Evolutionary conservation across 2,888 invertebrate genomes (phyloP).

Genomic region (Acanthosepion lycidas): DNA sequence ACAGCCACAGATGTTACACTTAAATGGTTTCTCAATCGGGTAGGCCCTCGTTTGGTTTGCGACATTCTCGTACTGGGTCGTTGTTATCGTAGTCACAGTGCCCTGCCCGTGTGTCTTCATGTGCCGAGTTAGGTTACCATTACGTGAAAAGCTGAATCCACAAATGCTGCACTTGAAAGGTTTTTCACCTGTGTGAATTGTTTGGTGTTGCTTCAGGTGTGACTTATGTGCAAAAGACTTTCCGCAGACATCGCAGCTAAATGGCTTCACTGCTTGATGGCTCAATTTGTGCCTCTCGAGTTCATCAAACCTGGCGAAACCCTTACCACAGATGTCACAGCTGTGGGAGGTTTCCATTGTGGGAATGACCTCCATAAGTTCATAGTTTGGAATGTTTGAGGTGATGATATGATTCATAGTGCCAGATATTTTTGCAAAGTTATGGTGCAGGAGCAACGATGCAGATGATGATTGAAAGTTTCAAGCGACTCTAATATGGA

Average conservation of each 20-base stretch:
- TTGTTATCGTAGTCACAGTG: neutral
- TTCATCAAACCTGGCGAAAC: conserved; percentile 24
- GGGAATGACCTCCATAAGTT: conserved; percentile 24
- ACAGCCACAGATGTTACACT: conserved; percentile 36
- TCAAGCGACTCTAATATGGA: neutral
- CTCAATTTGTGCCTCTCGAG: conserved; percentile 17
- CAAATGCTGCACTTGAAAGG: conserved; percentile 39
- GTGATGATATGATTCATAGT: conserved; percentile 42
- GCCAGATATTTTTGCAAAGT: neutral
- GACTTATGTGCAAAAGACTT: conserved; percentile 38
- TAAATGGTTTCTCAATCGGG: neutral
- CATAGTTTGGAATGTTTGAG: conserved; percentile 43
- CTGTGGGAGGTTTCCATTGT: conserved; percentile 34
- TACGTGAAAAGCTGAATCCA: conserved; percentile 35
- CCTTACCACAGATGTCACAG: conserved; percentile 42
- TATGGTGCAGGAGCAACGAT: neutral
- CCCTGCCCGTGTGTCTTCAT: conserved; percentile 38
- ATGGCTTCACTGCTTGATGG: conserved; percentile 37
- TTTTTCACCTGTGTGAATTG: conserved; percentile 35
- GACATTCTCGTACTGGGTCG: neutral
- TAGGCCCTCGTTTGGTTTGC: neutral
- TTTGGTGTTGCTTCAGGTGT: conserved; percentile 40
- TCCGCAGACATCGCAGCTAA: conserved; percentile 4
- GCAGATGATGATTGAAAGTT: neutral
- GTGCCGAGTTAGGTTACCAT: conserved; percentile 33